phyloP scores from a whole-genome alignment of 2,797 vertebrate species.

The Gambusia yucatana region DNA sequence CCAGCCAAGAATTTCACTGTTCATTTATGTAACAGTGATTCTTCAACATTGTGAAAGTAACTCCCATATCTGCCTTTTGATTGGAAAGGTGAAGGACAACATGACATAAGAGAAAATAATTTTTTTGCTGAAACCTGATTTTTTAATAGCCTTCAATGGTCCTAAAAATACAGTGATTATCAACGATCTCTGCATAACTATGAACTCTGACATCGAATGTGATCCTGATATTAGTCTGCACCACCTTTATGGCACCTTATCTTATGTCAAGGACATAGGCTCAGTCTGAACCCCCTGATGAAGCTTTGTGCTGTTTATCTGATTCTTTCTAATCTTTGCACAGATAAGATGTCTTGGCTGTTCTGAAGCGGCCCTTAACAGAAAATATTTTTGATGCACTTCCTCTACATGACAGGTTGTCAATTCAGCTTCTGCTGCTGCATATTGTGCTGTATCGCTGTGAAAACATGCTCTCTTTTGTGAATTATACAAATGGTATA shows the following conservation, averaged over 20 bases:
- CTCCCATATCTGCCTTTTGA: constrained; percentile 26
- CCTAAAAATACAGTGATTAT: background rate
- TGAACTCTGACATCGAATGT: constrained; percentile 24
- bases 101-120: background rate
- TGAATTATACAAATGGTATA: background rate
- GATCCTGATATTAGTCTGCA: constrained; percentile 41
- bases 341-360: constrained; percentile 34
- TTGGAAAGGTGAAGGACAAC: constrained; percentile 20
- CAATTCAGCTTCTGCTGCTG: background rate
- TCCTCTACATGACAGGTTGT: background rate
- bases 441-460: background rate
- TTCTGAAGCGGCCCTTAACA: background rate
- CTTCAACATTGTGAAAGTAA: constrained; percentile 10
- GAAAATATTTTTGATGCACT: background rate
- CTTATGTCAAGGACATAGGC: constrained; percentile 60
- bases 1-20: background rate
- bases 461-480: background rate
- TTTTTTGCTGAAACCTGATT: background rate
- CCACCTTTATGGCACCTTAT: constrained; percentile 56
- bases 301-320: constrained; percentile 25
- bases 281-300: constrained; percentile 27
- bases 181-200: constrained; percentile 1
- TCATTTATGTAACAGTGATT: constrained; percentile 23
- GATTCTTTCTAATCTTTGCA: constrained; percentile 51
- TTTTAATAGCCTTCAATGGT: background rate